Evolutionary conservation across 1,140 invertebrate genomes (phyloP).

Genomic region (Chionoecetes opilio): DNA sequence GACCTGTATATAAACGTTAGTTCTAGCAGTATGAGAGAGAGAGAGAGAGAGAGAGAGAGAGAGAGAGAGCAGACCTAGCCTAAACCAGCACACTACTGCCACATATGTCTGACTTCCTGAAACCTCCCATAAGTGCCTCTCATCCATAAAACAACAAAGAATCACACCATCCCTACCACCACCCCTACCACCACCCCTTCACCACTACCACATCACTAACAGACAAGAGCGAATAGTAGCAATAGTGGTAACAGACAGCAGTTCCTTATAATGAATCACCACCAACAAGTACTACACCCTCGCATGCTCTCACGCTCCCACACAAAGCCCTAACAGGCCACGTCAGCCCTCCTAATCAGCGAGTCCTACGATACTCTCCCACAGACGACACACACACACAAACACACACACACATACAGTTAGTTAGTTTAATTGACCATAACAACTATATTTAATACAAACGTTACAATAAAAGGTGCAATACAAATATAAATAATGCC

Average conservation of each 20-base stretch:
- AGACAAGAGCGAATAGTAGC: neutral
- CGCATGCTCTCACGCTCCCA: neutral
- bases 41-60: neutral
- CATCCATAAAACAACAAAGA: too few species aligned
- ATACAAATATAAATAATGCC: too few species aligned
- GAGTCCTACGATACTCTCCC: neutral
- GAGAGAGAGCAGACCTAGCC: neutral
- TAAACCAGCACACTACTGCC: neutral
- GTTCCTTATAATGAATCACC: neutral
- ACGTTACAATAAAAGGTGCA: too few species aligned
- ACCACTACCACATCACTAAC: neutral
- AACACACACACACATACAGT: too few species aligned
- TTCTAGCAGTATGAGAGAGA: neutral
- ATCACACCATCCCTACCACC: neutral
- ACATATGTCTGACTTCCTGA: too few species aligned
- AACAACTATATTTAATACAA: too few species aligned
- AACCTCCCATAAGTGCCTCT: too few species aligned
- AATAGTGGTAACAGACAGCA: neutral
- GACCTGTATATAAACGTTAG: neutral
- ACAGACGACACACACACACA: too few species aligned
- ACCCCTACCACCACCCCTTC: neutral
- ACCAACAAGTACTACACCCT: too few species aligned
- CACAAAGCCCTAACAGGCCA: neutral
- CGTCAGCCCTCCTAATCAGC: neutral
- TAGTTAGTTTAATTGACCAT: too few species aligned